Evolutionary conservation across 2,113 vertebrate species (phyloP), one percentile per base, ranked within the genome.

Genomic region (Mastomys natalensis): DNA sequence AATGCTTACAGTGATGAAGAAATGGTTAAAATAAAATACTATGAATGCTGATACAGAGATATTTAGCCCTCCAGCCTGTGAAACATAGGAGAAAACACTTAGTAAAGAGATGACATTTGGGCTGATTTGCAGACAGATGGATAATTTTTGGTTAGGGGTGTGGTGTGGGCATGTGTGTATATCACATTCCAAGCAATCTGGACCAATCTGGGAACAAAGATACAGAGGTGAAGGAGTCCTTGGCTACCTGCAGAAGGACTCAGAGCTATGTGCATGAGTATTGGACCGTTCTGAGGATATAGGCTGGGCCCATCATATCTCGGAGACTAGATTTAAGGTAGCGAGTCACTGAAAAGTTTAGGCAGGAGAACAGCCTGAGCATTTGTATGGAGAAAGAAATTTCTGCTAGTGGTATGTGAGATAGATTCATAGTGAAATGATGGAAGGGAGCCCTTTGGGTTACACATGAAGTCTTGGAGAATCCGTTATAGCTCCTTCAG

Each of bases 111-210:
- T 77, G 80, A 80, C 31, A 72, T 95, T 62, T 96, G 92, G n/a
- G 51, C 43, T 90, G 70, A 64, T 80, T 68, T 86, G 68, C 89
- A 96, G 90, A 90, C 45, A 86, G 78, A 58, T 82, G n/a, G 68
- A 10, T 73, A 84, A 87, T 92, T 96, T 94, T 68, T 53, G 48
- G 51, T 43, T 66, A 58, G 66, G 58, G 40, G 74, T 55, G 48
- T 80, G 51, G 53, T 70, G 40, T 53, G 80, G 24, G 17, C 55
- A 3, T 64, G 34, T 16, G 31, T 64, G 13, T 55, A 43, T 31
- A 68, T 53, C 45, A 16, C 60, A 73, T 66, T 78, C 37, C 43
- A 70, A 73, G 53, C 43, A 86, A 73, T 78, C 31, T 92, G 37
- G 73, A n/a, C n/a, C 66, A 82, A 43, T 29, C 64, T 68, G 51